These are phyloP conservation scores for Drosophila hydei DNA, from an alignment of 1,140 invertebrate species.

Conservation along the genomic window DNA sequence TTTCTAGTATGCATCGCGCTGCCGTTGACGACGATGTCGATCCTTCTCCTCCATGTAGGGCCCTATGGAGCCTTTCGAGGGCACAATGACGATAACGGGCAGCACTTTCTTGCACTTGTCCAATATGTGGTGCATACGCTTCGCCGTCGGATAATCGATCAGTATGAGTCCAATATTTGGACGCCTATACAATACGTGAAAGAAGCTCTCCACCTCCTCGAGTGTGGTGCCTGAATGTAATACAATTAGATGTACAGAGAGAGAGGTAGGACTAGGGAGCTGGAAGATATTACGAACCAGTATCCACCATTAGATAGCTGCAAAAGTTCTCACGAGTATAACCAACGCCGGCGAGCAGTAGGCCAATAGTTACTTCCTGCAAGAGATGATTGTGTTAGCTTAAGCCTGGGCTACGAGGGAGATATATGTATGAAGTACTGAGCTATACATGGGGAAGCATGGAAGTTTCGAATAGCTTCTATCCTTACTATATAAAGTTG, in stretches of 20 bases:
- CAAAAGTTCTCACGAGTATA: constrained; percentile 38
- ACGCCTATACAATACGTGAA: constrained; percentile 20
- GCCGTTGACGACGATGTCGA: constrained; percentile 30
- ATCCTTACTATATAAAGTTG: too few relatives aligned
- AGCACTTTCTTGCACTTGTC: constrained; percentile 40
- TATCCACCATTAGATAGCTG: constrained; percentile 58
- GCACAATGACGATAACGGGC: constrained; percentile 45
- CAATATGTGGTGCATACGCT: constrained; percentile 23
- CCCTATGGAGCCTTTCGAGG: constrained; percentile 38
- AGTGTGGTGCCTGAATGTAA: constrained; percentile 19
- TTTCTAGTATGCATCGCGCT: constrained; percentile 38
- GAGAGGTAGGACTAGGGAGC: neutral
- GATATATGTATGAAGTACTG: too few relatives aligned
- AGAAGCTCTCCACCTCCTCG: constrained; percentile 46
- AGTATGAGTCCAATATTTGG: constrained; percentile 54
- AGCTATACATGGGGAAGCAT: too few relatives aligned
- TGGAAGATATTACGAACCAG: constrained; percentile 7
- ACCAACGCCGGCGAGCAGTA: constrained; percentile 54
- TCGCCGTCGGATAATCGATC: constrained; percentile 35
- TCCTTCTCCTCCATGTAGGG: constrained; percentile 59
- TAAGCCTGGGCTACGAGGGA: too few relatives aligned
- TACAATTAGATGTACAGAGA: neutral
- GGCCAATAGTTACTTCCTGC: constrained; percentile 52
- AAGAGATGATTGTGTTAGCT: neutral
- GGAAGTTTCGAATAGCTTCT: too few relatives aligned